These are phyloP conservation scores for Erebia aethiops DNA, from an alignment of 2,888 invertebrate species.

Conservation along the genomic window DNA sequence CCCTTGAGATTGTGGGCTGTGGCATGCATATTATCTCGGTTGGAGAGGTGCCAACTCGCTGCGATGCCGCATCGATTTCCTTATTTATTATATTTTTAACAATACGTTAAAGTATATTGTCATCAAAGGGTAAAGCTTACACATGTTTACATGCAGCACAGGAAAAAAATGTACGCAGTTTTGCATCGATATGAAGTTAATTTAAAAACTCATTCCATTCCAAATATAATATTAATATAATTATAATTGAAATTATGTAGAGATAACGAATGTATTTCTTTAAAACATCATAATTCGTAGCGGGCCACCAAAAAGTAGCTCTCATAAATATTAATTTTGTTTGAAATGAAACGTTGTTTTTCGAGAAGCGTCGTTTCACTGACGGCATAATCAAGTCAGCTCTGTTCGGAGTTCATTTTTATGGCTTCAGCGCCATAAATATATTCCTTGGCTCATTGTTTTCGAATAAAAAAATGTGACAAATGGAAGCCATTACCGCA, in stretches of 20 bases:
- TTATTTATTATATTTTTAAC: conserved; percentile 41
- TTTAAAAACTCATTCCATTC: background rate
- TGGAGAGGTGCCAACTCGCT: conserved; percentile 67
- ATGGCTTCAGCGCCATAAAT: conserved; percentile 22
- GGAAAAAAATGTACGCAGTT: background rate
- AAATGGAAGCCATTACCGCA: conserved; percentile 62
- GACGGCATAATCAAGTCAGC: conserved; percentile 17
- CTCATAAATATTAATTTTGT: conserved; percentile 21
- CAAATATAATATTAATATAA: background rate
- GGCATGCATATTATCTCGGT: conserved; percentile 54
- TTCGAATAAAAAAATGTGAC: conserved; percentile 66
- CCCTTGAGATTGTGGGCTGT: conserved; percentile 60
- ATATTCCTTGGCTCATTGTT: conserved; percentile 27
- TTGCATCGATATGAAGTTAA: background rate
- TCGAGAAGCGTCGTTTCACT: conserved; percentile 11
- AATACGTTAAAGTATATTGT: conserved; percentile 5
- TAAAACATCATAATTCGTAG: background rate
- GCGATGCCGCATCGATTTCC: conserved; percentile 62
- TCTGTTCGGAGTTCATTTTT: conserved; percentile 7
- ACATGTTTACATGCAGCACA: background rate
- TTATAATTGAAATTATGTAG: background rate
- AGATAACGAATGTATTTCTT: conserved; percentile 8
- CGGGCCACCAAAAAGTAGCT: conserved; percentile 1
- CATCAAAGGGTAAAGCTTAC: background rate
- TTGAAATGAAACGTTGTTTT: conserved; percentile 10